phyloP scores from a whole-genome alignment of 2,797 vertebrate species.

The Xerus rutilus region DNA sequence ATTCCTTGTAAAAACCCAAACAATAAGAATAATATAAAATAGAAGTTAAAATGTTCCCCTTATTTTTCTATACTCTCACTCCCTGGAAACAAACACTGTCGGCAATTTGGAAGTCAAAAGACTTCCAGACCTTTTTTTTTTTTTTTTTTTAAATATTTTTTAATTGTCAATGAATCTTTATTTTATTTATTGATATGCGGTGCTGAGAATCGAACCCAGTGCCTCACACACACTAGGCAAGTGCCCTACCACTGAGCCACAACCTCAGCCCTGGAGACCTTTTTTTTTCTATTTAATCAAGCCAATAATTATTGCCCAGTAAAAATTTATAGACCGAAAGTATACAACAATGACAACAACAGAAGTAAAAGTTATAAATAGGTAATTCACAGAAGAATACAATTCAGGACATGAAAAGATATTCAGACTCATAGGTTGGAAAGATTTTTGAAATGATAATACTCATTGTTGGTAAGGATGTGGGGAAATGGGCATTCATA shows the following conservation, averaged over 20 bases:
- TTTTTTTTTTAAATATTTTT: not conserved
- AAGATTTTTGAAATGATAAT: conserved; percentile 4
- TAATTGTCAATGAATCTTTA: too few species aligned
- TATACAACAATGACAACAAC: conserved; percentile 30
- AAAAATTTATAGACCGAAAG: conserved; percentile 26
- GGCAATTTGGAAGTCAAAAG: conserved; percentile 28
- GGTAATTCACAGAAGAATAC: conserved; percentile 7
- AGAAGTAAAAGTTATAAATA: conserved; percentile 24
- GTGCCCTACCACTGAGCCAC: too few species aligned
- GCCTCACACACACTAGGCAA: too few species aligned
- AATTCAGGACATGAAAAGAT: conserved; percentile 8
- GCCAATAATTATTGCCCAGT: not conserved
- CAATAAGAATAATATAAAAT: conserved; percentile 26
- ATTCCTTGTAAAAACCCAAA: conserved; percentile 16
- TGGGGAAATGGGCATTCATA: conserved; percentile 12
- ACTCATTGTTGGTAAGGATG: not conserved
- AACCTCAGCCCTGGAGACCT: not conserved
- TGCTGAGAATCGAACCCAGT: too few species aligned
- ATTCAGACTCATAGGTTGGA: conserved; percentile 28
- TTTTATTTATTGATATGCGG: too few species aligned
- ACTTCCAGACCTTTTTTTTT: not conserved
- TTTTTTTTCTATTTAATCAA: not conserved
- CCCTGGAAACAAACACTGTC: not conserved
- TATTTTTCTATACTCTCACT: conserved; percentile 12
- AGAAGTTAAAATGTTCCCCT: not conserved